Evolutionary conservation across 2,888 invertebrate genomes (phyloP), one percentile per base, ranked within the genome.

Genomic region (Erebia epiphron): DNA sequence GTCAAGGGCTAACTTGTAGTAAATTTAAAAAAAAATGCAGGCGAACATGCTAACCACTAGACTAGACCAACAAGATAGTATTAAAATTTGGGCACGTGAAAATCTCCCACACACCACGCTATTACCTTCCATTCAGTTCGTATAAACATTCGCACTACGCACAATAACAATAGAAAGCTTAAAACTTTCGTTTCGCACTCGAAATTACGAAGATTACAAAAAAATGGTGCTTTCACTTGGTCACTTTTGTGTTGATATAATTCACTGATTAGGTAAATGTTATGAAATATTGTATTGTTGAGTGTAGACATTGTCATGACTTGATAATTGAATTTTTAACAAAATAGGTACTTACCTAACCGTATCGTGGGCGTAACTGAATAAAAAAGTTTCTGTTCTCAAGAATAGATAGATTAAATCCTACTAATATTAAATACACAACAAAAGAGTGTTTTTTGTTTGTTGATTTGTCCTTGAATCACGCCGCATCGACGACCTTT

Each of bases 211-310:
- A 54, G 54, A 54, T 18, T 54, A 18, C 10, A 10, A 54, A 54
- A 54, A 54, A 54, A 18, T 18, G 11, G 54, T 54, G 16, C 16
- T 54, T 54, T 54, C 54, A 54, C 54, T 54, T 54, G 10, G 16
- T 18, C 54, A 54, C 10, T 16, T 54, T 54, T 18, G 54, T 18
- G 43, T 61, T 46, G 43, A 43, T 43, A 43, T 61, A 43, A 61
- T 41, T 43, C n/a, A n/a, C 61, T 41, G 43, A 61, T 61, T 61
- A 18, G 18, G 60, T 60, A 61, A 61, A 46, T 16, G 43, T 61
- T 61, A 61, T 61, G 61, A 61, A 61, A 43, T 61, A 43, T 43
- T 43, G 10, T 18, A 43, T 61, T 61, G 16, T 35, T 7, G 7
- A 35, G 35, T 35, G 35, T 16, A 18, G 10, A 16, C 18, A 18